These are phyloP conservation scores for Micronisus gabar DNA, from an alignment of 2,113 vertebrate species.

Conservation along the genomic window DNA sequence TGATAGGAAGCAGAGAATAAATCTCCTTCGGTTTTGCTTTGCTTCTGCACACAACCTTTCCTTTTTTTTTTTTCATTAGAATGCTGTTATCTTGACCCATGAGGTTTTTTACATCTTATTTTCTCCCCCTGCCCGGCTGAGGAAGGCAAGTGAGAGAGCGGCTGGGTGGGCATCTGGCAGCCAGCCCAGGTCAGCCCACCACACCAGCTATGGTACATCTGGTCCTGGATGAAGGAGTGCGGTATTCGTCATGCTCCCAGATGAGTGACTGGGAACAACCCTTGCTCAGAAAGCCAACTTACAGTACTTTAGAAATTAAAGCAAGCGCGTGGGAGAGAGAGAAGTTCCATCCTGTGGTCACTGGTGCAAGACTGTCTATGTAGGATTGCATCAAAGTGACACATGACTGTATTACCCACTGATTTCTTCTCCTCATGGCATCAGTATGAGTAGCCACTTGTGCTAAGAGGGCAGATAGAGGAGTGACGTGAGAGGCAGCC, in stretches of 20 bases:
- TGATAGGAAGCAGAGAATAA: neutral
- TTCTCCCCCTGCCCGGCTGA: neutral
- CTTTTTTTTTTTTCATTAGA: neutral
- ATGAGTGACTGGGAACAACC: neutral
- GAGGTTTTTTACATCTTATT: neutral
- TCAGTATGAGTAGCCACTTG: neutral
- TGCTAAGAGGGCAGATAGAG: neutral
- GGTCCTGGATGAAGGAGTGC: neutral
- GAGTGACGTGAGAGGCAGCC: neutral
- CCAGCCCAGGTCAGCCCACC: neutral
- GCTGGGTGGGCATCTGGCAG: fast-evolving
- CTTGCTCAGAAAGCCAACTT: neutral
- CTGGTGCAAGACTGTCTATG: neutral
- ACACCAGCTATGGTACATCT: neutral
- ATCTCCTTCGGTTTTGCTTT: neutral
- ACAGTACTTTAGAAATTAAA: neutral
- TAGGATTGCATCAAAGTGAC: neutral
- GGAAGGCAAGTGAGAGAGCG: neutral
- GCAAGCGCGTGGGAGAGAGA: neutral
- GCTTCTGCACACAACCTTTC: neutral
- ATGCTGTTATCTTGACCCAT: neutral
- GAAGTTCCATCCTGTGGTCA: neutral
- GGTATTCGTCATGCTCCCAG: neutral
- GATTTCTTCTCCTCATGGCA: neutral
- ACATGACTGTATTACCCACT: neutral